Base-by-base conservation (phyloP, 1,140 invertebrate genomes). In the Theocolax elegans region DNA sequence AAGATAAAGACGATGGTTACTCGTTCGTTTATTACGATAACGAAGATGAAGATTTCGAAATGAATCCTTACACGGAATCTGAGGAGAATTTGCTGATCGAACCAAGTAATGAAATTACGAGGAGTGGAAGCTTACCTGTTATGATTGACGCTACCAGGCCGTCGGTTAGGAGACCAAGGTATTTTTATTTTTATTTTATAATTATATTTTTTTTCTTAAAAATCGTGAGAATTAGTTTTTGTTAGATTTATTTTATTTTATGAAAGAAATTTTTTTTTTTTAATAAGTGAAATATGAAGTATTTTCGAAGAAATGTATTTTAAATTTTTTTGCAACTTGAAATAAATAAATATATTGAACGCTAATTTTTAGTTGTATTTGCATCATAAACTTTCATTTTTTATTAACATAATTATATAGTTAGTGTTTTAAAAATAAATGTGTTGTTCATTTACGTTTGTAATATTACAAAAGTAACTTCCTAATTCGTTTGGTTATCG, bases 1-100 rank as follows among this genome's bases (percentile, higher is more conserved):
- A 71, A 21, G 46, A 69, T 1, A 42, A 59, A 44, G 68, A 74
- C 3, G 48, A 77, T 58, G 67, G 77, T 35, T 81, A 81, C 19
- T 78, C 81, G 0, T 85, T 80, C 38, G 71, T 79, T 17, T 85
- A 84, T 63, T 85, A 83, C 15, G 77, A 81, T 27, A 67, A 75
- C n/a, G 67, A 76, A 15, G 48, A 75, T 6, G 38, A 25, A 6
- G 71, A 76, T 25, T 12, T 66, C 0, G 73, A 75, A 46, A 10
- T 44, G 4, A 59, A 71, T 21, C 25, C 23, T 7, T 56, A 63
- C 17, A 29, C n/a, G 1, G 27, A 64, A 3, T 6, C 3, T 12
- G 38, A 44, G 25, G 59, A 35, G 21, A 48, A 21, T 35, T 46
- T 81, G 15, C 21, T 78, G 8, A 76, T 82, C 21, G 7, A 38